Percentiles rank a stretch among this genome's conserved stretches.
Conservation (phyloP, 2,797 vertebrate genomes). For the Peromyscus aztecus region DNA sequence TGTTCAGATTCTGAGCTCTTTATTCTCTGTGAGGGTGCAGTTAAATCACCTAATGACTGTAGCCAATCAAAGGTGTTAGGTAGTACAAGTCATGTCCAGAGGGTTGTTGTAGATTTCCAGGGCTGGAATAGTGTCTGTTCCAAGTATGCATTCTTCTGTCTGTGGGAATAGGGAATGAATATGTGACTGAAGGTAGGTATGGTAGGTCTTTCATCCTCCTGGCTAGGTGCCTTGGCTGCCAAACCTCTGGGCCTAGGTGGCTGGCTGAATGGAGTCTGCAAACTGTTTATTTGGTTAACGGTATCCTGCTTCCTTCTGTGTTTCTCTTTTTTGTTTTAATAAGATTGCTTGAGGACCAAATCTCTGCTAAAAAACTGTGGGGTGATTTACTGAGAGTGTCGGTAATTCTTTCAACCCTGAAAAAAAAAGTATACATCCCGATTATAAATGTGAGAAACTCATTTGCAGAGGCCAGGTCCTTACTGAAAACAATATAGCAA, state of each 20-base stretch:
- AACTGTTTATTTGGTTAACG: slow-evolving; percentile 5
- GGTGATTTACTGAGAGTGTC: background rate
- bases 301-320: background rate
- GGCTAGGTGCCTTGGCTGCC: background rate
- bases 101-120: background rate
- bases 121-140: background rate
- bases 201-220: background rate
- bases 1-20: background rate
- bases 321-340: slow-evolving; percentile 1
- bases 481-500: background rate
- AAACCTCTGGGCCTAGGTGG: background rate
- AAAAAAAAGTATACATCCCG: background rate
- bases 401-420: background rate
- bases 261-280: background rate
- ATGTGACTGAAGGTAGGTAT: background rate
- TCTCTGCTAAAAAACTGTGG: background rate
- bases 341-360: background rate
- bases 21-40: too few species aligned
- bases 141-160: background rate
- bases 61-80: background rate
- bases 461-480: background rate
- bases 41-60: background rate
- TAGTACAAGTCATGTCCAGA: background rate
- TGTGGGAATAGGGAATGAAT: background rate
- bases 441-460: background rate